Base-by-base conservation (phyloP, 53 echinoderm and acorn worm genomes). In the Henricia sp. region DNA sequence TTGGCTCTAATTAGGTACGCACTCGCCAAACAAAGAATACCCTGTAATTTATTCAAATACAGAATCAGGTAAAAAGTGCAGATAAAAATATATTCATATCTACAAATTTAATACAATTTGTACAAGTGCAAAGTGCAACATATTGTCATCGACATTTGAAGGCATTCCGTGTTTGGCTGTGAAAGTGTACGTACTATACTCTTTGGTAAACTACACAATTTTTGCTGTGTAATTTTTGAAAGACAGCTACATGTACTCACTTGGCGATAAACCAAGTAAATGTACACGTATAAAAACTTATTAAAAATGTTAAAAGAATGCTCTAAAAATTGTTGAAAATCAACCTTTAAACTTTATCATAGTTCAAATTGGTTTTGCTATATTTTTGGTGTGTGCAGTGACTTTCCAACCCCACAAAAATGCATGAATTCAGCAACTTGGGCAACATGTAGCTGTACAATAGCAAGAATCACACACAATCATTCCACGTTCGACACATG, bases 21-120 rank as follows among this genome's bases (percentile, higher is more conserved):
- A 6, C 26, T 30, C 16, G 34, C 48, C 65, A 78, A 77, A 77
- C 60, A 62, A 80, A 80, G 64, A 80, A 80, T 80, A 50, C 80
- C 80, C 16, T 19, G 64, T 64, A 80, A 26, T 80, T 34, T 52
- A 19, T 36, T 59, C 42, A 48, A 46, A 64, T 35, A 46, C 43
- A 64, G 80, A 63, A 80, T 80, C 80, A 46, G 44, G 64, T 80
- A 80, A 64, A 80, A 80, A 80, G 63, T 80, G 80, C 80, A 80
- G 63, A 80, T 80, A 80, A 80, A 80, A 80, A 80, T 80, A 80
- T 80, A 80, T 62, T 80, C 48, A 48, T 80, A 80, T 80, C 50
- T 80, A 80, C 80, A 80, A 62, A 80, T 33, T 80, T 80, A 63
- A 64, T 80, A 80, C 80, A 80, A 27, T 76, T 76, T 80, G 80